These are phyloP conservation scores for Terebella lapidaria DNA, from an alignment of 2,888 invertebrate species.

Conservation along the genomic window DNA sequence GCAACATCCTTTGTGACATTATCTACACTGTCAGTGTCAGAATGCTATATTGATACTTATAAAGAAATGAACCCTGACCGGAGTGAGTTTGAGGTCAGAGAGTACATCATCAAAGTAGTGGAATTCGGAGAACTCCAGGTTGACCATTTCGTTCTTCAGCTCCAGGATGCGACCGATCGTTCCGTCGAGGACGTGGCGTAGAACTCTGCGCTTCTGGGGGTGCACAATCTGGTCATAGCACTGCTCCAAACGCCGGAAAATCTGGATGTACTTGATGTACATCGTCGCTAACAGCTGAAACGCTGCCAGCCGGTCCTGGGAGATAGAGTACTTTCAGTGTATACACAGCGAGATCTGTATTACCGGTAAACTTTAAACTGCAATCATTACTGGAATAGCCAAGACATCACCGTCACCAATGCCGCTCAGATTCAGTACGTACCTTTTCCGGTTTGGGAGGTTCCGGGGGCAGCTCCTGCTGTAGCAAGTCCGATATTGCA, in stretches of 20 bases:
- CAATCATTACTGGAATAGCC: too few relatives aligned
- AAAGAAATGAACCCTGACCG: slow-evolving; percentile 52
- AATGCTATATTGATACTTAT: background rate
- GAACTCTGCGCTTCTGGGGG: slow-evolving; percentile 82
- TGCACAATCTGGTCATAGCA: slow-evolving; percentile 88
- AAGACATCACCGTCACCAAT: too few relatives aligned
- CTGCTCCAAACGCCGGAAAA: slow-evolving; percentile 69
- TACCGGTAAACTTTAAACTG: background rate
- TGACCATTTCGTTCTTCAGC: slow-evolving; percentile 79
- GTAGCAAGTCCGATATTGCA: slow-evolving; percentile 47
- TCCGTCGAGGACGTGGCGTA: slow-evolving; percentile 58
- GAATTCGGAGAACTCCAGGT: slow-evolving; percentile 78
- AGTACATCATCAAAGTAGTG: slow-evolving; percentile 81
- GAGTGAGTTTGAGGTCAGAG: slow-evolving; percentile 69
- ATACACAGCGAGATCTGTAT: background rate
- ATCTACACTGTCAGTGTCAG: too few relatives aligned
- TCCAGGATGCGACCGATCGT: slow-evolving; percentile 79
- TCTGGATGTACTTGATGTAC: slow-evolving; percentile 75
- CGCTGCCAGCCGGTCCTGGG: slow-evolving; percentile 50
- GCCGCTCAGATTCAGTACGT: slow-evolving; percentile 6
- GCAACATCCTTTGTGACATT: too few relatives aligned
- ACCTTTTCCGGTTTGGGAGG: slow-evolving; percentile 52
- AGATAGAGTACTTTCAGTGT: slow-evolving; percentile 7
- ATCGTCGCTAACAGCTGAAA: slow-evolving; percentile 57
- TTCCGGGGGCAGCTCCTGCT: slow-evolving; percentile 49